Base-by-base conservation (phyloP, 2,888 invertebrate genomes). In the Eugnorisma glareosa region DNA sequence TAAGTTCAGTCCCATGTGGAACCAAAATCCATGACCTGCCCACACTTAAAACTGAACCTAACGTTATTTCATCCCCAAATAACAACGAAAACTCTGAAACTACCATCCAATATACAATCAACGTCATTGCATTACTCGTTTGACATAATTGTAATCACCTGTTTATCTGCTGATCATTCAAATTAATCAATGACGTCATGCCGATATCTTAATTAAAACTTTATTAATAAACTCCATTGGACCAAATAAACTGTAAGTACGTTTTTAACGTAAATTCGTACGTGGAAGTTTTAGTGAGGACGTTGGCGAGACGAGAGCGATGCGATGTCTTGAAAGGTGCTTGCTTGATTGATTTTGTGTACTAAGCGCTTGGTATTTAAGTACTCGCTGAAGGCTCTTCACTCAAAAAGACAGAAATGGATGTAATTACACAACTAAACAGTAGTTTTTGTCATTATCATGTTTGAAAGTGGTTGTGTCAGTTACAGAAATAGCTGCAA, bases 201-300 rank as follows among this genome's bases (percentile, higher is more conserved):
- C 91, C 91, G 93, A 93, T 93, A 94, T 95, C 95, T 96, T 96
- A 95, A 96, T 96, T 96, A 95, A 95, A 92, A 93, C 90, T 94
- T 93, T 94, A 94, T 94, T 95, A 94, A 94, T 94, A 94, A 94
- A 93, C 91, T 92, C 93, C 92, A 92, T 89, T 89, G 90, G 90
- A 89, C 91, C 92, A 91, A 93, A 94, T 94, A 93, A 93, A 94
- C 93, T 93, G 94, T 31, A 59, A 59, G 59, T 91, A 94, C 87
- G 92, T 93, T 95, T 95, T 94, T 94, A 92, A 92, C 91, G 92
- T 91, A 93, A 92, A 89, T 91, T 89, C 86, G 77, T 76, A 74
- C 72, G 75, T 83, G 40, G 80, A 73, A 35, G 57, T 5, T 89
- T 92, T 91, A 90, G 54, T 86, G 21, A 0, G 5, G 6, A 83